Percentiles rank a stretch among this genome's conserved stretches.
Conservation (phyloP, 1,140 invertebrate genomes). For the Conus ventricosus region DNA sequence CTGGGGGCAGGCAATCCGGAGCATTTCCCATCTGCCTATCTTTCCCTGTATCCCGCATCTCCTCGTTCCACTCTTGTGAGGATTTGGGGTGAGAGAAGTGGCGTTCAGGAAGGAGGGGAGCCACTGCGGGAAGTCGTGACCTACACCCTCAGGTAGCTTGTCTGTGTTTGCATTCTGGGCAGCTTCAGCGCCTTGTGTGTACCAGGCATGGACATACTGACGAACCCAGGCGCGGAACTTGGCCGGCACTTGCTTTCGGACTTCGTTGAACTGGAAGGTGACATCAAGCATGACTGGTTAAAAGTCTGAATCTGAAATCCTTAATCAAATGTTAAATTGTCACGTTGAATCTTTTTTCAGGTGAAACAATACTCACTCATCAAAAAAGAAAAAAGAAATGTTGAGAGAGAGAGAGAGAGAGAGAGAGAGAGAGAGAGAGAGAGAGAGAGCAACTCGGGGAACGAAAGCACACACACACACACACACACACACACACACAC, state of each 20-base stretch:
- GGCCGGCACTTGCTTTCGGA: constrained; percentile 7
- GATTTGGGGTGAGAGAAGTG: not conserved
- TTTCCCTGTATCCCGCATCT: not conserved
- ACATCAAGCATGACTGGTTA: too few species aligned
- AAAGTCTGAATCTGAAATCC: too few species aligned
- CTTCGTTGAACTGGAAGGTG: constrained; percentile 7
- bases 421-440: too few species aligned
- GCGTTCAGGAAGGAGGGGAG: not conserved
- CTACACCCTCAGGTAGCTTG: not conserved
- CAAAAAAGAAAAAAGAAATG: too few species aligned
- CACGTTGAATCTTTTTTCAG: too few species aligned
- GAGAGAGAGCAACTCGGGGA: too few species aligned
- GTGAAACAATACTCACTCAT: too few species aligned
- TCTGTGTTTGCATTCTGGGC: not conserved
- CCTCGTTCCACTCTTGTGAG: not conserved
- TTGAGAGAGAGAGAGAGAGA: too few species aligned
- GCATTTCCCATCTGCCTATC: not conserved
- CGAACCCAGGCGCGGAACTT: constrained; percentile 24
- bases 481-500: too few species aligned
- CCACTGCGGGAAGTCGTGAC: constrained; percentile 21
- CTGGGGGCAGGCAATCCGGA: constrained; percentile 4
- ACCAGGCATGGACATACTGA: constrained; percentile 23
- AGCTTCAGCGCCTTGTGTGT: not conserved
- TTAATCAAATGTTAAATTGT: too few species aligned
- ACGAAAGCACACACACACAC: too few species aligned